A percentile compares a stretch with the other conserved stretches of the same genome.
These are phyloP conservation scores for Drosophila willistoni DNA, from an alignment of 1,140 invertebrate species.

Conservation along the genomic window DNA sequence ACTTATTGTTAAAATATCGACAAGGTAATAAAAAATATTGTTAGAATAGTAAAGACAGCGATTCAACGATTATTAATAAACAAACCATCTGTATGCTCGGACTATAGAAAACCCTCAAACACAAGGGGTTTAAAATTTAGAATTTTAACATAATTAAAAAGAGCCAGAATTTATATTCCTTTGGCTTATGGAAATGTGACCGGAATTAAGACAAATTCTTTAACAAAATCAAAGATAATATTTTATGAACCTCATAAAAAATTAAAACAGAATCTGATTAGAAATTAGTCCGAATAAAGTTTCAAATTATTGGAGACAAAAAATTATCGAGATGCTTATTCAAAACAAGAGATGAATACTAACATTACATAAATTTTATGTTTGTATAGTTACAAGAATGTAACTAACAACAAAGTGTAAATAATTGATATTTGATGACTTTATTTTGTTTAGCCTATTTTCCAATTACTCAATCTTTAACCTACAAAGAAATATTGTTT, in stretches of 20 bases:
- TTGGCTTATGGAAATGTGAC: not conserved
- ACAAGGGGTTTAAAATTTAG: too few species aligned
- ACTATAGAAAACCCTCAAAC: not conserved
- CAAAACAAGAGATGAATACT: not conserved
- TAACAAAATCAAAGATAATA: not conserved
- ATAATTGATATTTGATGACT: not conserved
- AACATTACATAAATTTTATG: too few species aligned
- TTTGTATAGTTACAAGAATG: too few species aligned
- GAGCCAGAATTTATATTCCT: too few species aligned
- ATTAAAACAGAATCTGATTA: not conserved
- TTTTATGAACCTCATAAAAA: not conserved
- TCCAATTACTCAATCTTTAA: conserved; percentile 11
- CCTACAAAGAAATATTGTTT: conserved; percentile 3
- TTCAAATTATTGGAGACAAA: not conserved
- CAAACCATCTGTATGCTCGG: too few species aligned
- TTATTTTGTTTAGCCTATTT: conserved; percentile 2
- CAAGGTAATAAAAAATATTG: too few species aligned
- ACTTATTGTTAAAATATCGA: too few species aligned
- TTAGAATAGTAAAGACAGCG: too few species aligned
- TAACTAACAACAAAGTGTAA: not conserved
- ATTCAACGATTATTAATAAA: too few species aligned
- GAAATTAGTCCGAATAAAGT: not conserved
- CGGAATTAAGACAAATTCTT: not conserved
- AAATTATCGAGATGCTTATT: not conserved
- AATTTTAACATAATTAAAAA: too few species aligned